Evolutionary conservation across 92 coral and sea anemone genomes (phyloP).

Genomic region (Siderastrea radians): DNA sequence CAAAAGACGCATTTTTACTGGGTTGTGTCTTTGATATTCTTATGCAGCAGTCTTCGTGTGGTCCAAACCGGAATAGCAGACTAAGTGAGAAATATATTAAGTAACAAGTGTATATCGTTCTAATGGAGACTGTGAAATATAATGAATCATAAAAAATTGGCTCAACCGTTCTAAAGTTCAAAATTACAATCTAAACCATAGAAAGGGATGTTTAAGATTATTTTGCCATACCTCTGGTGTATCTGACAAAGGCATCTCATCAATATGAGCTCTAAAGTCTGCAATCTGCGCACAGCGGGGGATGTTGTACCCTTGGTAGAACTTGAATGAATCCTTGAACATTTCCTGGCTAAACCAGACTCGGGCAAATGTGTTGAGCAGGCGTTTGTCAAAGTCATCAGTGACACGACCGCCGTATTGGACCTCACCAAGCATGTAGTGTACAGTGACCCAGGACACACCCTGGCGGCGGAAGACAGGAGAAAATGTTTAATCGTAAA

Average conservation of each 20-base stretch:
- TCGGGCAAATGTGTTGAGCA: conserved; percentile 95
- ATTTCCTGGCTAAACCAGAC: conserved; percentile 94
- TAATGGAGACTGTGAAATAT: too few relatives aligned
- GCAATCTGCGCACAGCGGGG: conserved; percentile 91
- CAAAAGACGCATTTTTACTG: too few relatives aligned
- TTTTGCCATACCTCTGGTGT: conserved; percentile 85
- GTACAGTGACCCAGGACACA: conserved; percentile 97
- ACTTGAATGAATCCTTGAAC: conserved; percentile 95
- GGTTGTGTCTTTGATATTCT: too few relatives aligned
- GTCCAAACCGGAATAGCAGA: too few relatives aligned
- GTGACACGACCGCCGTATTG: conserved; percentile 99
- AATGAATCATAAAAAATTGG: too few relatives aligned
- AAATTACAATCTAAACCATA: too few relatives aligned
- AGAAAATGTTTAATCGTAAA: neutral
- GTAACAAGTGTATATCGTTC: too few relatives aligned
- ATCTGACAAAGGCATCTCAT: conserved; percentile 96
- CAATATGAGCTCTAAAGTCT: conserved; percentile 89
- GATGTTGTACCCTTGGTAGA: conserved; percentile 93
- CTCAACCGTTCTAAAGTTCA: too few relatives aligned
- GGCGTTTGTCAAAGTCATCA: conserved; percentile 97
- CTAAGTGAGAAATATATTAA: too few relatives aligned
- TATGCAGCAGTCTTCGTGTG: too few relatives aligned
- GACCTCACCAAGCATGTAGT: conserved; percentile 99
- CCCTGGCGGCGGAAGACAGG: conserved; percentile 72
- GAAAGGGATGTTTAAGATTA: too few relatives aligned